Percentiles rank a stretch among this genome's conserved stretches.
These are phyloP conservation scores for Poecilia gillii DNA, from an alignment of 2,797 vertebrate genomes.

Conservation along the genomic window DNA sequence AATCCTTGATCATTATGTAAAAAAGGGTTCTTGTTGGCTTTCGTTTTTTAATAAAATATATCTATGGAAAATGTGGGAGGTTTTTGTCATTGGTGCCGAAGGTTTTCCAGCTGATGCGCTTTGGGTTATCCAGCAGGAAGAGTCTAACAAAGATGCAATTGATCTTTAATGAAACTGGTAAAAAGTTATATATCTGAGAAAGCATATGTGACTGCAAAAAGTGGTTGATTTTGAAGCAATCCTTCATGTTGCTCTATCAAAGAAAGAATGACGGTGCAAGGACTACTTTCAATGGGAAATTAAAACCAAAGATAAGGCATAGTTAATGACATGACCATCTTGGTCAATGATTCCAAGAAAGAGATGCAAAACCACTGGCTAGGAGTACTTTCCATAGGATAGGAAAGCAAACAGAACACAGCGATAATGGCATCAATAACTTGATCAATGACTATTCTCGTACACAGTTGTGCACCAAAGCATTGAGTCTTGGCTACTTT, in stretches of 20 bases:
- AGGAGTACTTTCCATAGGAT: background rate
- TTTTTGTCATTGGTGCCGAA: slow-evolving; percentile 51
- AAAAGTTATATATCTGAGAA: background rate
- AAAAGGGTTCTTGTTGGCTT: slow-evolving; percentile 84
- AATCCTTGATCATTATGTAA: slow-evolving; percentile 99
- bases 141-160: background rate
- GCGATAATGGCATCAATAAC: background rate
- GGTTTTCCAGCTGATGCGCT: background rate
- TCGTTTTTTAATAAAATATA: slow-evolving; percentile 81
- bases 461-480: background rate
- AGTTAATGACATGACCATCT: background rate
- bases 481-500: no score
- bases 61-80: slow-evolving; percentile 65
- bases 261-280: background rate
- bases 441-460: background rate
- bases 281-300: background rate
- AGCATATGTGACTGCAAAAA: background rate
- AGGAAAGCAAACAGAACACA: background rate
- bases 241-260: background rate
- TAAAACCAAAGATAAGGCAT: background rate
- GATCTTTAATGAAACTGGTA: background rate
- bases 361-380: background rate
- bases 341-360: background rate
- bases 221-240: background rate
- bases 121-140: background rate